Conservation (phyloP, 2,797 vertebrate species). For the Muraenolepis orangiensis region DNA sequence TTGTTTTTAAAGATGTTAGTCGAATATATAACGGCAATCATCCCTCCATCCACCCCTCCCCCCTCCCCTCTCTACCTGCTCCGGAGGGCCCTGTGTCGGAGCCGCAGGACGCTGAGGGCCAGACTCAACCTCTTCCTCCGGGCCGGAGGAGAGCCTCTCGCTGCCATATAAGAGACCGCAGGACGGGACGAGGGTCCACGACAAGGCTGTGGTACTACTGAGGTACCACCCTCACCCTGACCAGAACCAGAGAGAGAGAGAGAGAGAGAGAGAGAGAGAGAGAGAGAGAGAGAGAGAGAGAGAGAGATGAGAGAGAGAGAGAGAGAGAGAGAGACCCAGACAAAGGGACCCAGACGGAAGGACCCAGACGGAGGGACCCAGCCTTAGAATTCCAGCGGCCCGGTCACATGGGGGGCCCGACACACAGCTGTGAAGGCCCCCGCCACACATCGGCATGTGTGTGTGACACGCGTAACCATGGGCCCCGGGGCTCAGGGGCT, state of each 20-base stretch:
- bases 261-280: neutral
- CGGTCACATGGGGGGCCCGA: constrained; percentile 53
- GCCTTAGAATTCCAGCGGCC: constrained; percentile 57
- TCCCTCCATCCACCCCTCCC: neutral
- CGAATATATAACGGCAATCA: neutral
- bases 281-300: neutral
- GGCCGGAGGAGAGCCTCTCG: constrained; percentile 31
- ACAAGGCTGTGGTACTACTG: neutral
- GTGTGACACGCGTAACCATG: neutral
- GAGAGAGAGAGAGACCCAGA: neutral
- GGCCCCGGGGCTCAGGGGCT: neutral
- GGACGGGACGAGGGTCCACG: constrained; percentile 7
- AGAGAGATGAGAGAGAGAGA: constrained; percentile 5
- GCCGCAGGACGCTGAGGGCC: constrained; percentile 66
- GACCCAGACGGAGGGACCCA: constrained; percentile 26
- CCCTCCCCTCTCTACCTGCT: constrained; percentile 60
- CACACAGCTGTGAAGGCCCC: constrained; percentile 60
- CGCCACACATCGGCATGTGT: constrained; percentile 20
- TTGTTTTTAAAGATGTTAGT: neutral
- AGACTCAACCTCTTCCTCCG: constrained; percentile 63
- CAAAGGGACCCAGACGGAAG: neutral
- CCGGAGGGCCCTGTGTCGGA: constrained; percentile 68
- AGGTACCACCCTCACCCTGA: neutral
- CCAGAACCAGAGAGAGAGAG: neutral
- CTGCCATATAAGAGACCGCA: constrained; percentile 57